These are phyloP conservation scores for Dorcus parallelipipedus DNA, from an alignment of 2,888 invertebrate genomes.

Conservation along the genomic window DNA sequence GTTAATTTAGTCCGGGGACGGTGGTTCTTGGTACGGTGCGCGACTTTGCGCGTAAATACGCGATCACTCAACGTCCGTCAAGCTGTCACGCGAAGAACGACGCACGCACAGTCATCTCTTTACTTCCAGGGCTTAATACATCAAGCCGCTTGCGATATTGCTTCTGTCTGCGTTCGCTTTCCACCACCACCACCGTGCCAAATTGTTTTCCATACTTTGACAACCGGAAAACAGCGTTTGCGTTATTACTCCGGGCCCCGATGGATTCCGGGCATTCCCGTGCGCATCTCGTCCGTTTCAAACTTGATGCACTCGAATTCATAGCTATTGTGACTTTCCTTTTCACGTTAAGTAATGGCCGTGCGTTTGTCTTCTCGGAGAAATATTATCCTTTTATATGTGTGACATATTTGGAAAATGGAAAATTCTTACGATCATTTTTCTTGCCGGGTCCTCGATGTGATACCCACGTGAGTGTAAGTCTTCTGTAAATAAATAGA, in stretches of 20 bases:
- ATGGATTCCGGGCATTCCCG: conserved; percentile 14
- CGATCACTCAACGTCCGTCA: conserved; percentile 44
- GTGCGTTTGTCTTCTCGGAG: conserved; percentile 21
- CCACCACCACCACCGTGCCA: conserved; percentile 12
- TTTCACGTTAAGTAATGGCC: conserved; percentile 22
- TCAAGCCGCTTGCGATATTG: conserved; percentile 28
- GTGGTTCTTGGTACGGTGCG: conserved; percentile 16
- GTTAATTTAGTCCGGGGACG: conserved; percentile 15
- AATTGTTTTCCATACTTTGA: conserved; percentile 30
- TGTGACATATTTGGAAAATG: conserved; percentile 19
- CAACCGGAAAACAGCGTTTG: conserved; percentile 23
- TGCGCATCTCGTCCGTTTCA: conserved; percentile 1
- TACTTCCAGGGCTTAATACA: conserved; percentile 28
- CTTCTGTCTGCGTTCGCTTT: conserved; percentile 25
- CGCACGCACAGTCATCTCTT: conserved; percentile 35
- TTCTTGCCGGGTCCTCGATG: conserved; percentile 4
- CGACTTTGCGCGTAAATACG: conserved; percentile 39
- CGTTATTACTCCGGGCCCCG: conserved; percentile 17
- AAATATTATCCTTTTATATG: conserved; percentile 23
- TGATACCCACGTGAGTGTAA: not conserved
- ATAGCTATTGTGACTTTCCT: conserved; percentile 12
- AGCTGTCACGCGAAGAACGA: conserved; percentile 36
- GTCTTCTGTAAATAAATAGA: no score
- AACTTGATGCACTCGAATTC: conserved; percentile 13
- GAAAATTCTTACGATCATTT: conserved; percentile 14